Evolutionary conservation across 2,888 invertebrate genomes (phyloP).

Genomic region (Patella caerulea): DNA sequence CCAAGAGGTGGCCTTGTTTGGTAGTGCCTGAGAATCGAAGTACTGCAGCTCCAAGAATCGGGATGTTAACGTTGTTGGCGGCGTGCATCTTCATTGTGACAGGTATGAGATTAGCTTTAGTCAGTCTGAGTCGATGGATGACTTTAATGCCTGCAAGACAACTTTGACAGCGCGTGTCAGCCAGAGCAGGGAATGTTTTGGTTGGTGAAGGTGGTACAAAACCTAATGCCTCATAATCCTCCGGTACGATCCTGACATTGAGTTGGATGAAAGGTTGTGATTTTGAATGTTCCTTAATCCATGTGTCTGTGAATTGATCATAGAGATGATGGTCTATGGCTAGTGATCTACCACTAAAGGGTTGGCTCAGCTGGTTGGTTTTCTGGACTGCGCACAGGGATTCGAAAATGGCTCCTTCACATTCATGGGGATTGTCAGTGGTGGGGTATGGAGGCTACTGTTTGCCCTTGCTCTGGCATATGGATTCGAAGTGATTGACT

Average conservation of each 20-base stretch:
- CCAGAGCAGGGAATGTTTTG: conserved; percentile 34
- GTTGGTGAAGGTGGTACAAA: conserved; percentile 24
- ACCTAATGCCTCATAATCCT: conserved; percentile 39
- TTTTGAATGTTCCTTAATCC: conserved; percentile 31
- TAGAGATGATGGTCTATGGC: conserved; percentile 45
- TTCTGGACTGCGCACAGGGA: background rate
- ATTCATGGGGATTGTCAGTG: background rate
- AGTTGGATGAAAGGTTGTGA: conserved; percentile 40
- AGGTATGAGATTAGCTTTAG: conserved; percentile 44
- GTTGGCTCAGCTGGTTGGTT: background rate
- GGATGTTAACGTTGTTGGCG: conserved; percentile 47
- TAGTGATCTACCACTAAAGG: conserved; percentile 5
- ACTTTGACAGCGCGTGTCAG: conserved; percentile 48
- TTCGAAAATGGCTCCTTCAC: conserved; percentile 15
- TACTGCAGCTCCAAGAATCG: conserved; percentile 48
- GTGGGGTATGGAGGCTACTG: conserved; percentile 13
- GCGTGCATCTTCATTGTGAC: conserved; percentile 52
- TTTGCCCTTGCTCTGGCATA: conserved; percentile 36
- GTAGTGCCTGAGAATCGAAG: conserved; percentile 39
- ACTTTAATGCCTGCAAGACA: conserved; percentile 46
- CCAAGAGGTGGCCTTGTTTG: conserved; percentile 19
- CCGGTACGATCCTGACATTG: conserved; percentile 14
- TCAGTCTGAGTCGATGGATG: conserved; percentile 41
- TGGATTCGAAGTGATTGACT: conserved; percentile 35
- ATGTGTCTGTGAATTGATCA: conserved; percentile 34